Conservation (phyloP, 2,888 invertebrate genomes). For the Cyrtodaria siliqua region DNA sequence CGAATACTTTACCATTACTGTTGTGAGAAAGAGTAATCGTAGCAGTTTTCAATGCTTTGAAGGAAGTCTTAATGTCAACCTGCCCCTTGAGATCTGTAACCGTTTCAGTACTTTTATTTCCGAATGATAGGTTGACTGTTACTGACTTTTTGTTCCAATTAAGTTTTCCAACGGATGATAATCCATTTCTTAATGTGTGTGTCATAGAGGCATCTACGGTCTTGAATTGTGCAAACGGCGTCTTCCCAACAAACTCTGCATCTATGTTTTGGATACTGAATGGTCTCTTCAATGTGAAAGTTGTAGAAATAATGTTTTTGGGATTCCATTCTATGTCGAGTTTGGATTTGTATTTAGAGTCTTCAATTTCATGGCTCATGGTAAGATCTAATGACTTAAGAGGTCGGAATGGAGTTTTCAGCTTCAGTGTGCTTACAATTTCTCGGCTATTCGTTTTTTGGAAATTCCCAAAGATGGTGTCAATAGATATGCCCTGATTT, state of each 20-base stretch:
- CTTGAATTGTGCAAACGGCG: constrained; percentile 69
- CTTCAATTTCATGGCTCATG: constrained; percentile 52
- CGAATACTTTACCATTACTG: constrained; percentile 51
- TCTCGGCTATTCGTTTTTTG: constrained; percentile 23
- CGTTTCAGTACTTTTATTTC: constrained; percentile 51
- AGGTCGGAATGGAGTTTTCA: constrained; percentile 58
- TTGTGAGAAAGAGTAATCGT: constrained; percentile 52
- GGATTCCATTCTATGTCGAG: constrained; percentile 67
- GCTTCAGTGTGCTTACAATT: constrained; percentile 47
- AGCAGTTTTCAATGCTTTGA: constrained; percentile 41
- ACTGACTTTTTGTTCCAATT: constrained; percentile 58
- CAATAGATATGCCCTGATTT: constrained; percentile 53
- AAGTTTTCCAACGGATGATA: constrained; percentile 59
- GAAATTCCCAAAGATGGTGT: constrained; percentile 54
- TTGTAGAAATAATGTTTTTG: constrained; percentile 62
- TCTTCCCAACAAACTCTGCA: constrained; percentile 57
- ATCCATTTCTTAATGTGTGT: constrained; percentile 53
- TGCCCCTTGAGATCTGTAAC: constrained; percentile 62
- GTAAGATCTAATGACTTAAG: constrained; percentile 41
- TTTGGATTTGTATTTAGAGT: constrained; percentile 49
- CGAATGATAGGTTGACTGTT: constrained; percentile 58
- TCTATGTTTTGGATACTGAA: constrained; percentile 58
- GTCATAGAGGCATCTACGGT: constrained; percentile 51
- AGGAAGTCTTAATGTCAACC: constrained; percentile 66
- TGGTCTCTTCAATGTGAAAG: constrained; percentile 69